Evolutionary conservation across 2,797 vertebrate species (phyloP).

Genomic region (Tenualosa thibaudeaui): DNA sequence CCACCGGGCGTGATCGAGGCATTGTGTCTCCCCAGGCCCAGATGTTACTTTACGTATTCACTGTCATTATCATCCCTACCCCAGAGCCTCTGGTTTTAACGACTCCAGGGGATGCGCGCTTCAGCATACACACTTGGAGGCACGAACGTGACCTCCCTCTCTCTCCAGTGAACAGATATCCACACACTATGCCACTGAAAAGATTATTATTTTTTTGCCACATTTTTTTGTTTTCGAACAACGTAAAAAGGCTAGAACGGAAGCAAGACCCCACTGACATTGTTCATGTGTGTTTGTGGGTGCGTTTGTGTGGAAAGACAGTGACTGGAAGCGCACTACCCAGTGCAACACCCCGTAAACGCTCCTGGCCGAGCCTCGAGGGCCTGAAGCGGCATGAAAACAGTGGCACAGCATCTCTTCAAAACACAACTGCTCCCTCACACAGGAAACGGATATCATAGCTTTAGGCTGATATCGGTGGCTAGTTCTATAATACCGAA

Average conservation of each 20-base stretch:
- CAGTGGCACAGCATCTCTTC: not conserved
- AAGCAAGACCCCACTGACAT: not conserved
- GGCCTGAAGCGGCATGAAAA: not conserved
- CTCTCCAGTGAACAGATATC: not conserved
- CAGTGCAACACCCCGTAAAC: conserved; percentile 8
- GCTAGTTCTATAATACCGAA: not conserved
- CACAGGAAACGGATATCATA: not conserved
- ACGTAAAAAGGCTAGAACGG: not conserved
- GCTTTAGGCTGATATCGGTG: too few species aligned
- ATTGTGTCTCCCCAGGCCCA: conserved; percentile 59
- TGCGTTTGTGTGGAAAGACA: not conserved
- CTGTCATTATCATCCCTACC: conserved; percentile 75
- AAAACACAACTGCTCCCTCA: not conserved
- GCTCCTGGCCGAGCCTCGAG: not conserved
- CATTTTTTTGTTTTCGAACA: not conserved
- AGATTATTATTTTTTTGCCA: too few species aligned
- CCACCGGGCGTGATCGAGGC: conserved; percentile 54
- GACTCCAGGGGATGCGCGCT: not conserved
- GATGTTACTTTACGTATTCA: conserved; percentile 72
- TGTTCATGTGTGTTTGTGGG: not conserved
- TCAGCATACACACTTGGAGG: not conserved
- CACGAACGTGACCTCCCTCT: not conserved
- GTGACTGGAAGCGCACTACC: not conserved
- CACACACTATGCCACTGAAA: not conserved
- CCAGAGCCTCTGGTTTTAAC: conserved; percentile 41